Conservation (phyloP, 2,113 vertebrate genomes). For the Lophochroa leadbeateri region DNA sequence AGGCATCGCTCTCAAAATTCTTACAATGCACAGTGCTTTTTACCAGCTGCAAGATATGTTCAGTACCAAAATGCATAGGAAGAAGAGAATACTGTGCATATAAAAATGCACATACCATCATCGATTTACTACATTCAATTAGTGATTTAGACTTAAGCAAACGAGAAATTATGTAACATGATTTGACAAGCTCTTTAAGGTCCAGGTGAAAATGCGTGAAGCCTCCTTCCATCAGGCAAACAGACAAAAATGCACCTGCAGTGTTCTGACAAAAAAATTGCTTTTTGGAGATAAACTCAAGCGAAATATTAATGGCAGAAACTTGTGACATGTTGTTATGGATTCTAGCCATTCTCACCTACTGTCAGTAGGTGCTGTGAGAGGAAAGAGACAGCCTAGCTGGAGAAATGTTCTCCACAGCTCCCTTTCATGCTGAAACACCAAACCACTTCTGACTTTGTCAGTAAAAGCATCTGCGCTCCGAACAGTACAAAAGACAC, state of each 20-base stretch:
- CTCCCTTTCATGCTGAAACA: neutral
- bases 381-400: neutral
- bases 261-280: neutral
- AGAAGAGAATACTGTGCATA: neutral
- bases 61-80: constrained; percentile 5
- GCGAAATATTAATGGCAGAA: neutral
- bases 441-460: neutral
- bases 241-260: neutral
- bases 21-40: neutral
- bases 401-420: neutral
- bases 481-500: neutral
- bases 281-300: neutral
- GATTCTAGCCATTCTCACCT: neutral
- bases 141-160: neutral
- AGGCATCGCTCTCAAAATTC: constrained; percentile 51
- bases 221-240: neutral
- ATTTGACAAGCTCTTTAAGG: constrained; percentile 24
- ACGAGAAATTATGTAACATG: neutral
- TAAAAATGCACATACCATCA: neutral
- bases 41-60: constrained; percentile 6
- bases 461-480: neutral
- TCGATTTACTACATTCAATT: neutral
- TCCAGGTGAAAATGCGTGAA: neutral
- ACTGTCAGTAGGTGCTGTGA: neutral
- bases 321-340: neutral